Evolutionary conservation across 2,888 invertebrate species (phyloP), one percentile per base, ranked within the genome.

Genomic region (Drosophila neotestacea): DNA sequence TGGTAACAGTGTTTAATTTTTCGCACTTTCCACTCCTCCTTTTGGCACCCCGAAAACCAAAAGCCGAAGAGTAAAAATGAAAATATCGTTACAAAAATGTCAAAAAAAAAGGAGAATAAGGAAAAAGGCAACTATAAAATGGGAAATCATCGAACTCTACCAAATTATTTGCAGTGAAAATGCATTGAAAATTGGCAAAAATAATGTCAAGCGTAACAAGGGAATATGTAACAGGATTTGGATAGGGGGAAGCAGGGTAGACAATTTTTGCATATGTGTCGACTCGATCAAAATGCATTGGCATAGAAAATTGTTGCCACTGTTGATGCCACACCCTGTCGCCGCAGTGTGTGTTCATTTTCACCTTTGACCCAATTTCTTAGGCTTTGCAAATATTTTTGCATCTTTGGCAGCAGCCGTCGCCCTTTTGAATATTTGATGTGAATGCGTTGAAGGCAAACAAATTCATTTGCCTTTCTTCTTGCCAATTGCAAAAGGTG

Each of bases 161-260:
- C 71, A 58, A 81, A 80, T 77, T 64, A 79, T 81, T 84, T 70
- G 81, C 68, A 66, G 46, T 68, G 68, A 81, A 81, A 83, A 77
- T 81, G 72, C 64, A 71, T 82, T 71, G 80, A 82, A 88, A 88
- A 86, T 79, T 77, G 79, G 70, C 77, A 65, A 72, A 88, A 80
- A 81, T 82, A 88, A 86, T 82, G 75, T 78, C 69, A 77, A 82
- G 86, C 88, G 88, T 80, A 78, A 85, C 86, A 75, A 72, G 82
- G 58, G 54, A 63, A 61, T 4, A 13, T 9, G 13, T 9, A 47
- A 30, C 9, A 4, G 16, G 10, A 6, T 32, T 13, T 7, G 38
- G 30, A 32, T 1, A n/a, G 30, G 42, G 58, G 55, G 51, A 22
- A 48, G 51, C 50, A 48, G 69, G 50, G 22, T 50, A 52, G 70